phyloP scores from a whole-genome alignment of 2,888 invertebrate genomes.

The Pteria penguin region DNA sequence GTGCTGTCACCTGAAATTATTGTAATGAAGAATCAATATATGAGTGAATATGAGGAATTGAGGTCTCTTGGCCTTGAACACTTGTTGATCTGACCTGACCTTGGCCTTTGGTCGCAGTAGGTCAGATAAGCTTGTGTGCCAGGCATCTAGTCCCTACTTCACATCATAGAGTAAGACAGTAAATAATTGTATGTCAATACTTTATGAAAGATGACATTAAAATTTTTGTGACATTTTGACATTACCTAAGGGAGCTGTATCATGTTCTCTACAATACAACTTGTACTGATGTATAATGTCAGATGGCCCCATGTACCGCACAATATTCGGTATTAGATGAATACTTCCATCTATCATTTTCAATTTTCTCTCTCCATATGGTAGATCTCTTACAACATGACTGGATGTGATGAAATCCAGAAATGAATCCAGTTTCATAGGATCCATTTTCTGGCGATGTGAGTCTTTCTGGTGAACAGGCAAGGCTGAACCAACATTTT shows the following conservation, averaged over 20 bases:
- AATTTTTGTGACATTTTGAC: not conserved
- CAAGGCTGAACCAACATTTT: no score
- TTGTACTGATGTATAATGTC: slow-evolving; percentile 8
- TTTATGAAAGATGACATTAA: no score
- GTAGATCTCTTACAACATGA: slow-evolving; percentile 3
- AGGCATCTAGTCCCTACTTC: no score
- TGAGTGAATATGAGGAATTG: no score
- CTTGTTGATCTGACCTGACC: no score
- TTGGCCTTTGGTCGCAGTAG: no score
- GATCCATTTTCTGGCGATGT: not conserved
- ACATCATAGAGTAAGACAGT: no score
- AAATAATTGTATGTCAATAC: no score
- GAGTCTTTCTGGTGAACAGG: not conserved
- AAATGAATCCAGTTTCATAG: not conserved
- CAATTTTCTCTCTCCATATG: slow-evolving; percentile 4
- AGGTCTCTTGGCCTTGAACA: no score
- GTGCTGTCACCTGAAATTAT: slow-evolving; percentile 14
- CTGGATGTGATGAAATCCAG: not conserved
- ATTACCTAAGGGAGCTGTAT: slow-evolving; percentile 12
- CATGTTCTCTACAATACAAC: not conserved
- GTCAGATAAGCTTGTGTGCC: no score
- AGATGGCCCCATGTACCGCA: not conserved
- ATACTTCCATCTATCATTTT: slow-evolving; percentile 2
- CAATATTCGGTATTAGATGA: slow-evolving; percentile 1
- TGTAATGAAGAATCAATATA: no score